Base-by-base conservation (phyloP, 92 coral and sea anemone species). In the Epizoanthus scotinus region DNA sequence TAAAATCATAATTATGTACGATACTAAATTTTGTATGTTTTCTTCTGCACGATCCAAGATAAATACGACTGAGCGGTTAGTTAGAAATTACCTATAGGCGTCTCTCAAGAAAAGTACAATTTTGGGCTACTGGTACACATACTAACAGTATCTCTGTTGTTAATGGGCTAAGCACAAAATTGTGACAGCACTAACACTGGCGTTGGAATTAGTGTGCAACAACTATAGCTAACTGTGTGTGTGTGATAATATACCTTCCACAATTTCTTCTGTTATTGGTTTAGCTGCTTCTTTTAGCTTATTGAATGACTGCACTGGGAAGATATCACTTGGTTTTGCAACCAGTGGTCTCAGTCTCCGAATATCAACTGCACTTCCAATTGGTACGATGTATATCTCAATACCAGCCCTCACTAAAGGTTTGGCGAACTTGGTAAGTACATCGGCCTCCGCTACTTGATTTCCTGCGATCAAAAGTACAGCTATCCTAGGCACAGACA, bases 381-480 rank as follows among this genome's bases (percentile, higher is more conserved):
- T 88, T 0, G 91, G 87, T 13, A 94, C 88, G 19, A 91, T 88
- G 82, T 86, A 92, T 3, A 70, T 82, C 81, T 81, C 87, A 26
- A 82, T 87, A n/a, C 95, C 97, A 47, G 63, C 87, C n/a, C 77
- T 86, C 56, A 83, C 67, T 62, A 88, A 82, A 28, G 85, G 40
- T 67, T 87, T 78, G 7, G 86, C 89, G 24, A 94, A 92, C 52
- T 74, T 88, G 8, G 63, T 55, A 20, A 95, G 63, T 0, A 83
- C 77, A 22, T 84, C 74, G 20, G 78, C 63, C 2, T 86, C 77
- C 7, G 59, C 70, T 25, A 85, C 71, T 47, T 71, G 71, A 64
- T 70, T 71, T 28, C 96, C 98, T 21, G 92, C 85, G 8, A 93
- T 89, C 60, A 94, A 68, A 20, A 94, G 69, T 12, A 94, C 80